These are phyloP conservation scores for Drosophila fulvimacula DNA, from an alignment of 2,888 invertebrate genomes.

Conservation along the genomic window DNA sequence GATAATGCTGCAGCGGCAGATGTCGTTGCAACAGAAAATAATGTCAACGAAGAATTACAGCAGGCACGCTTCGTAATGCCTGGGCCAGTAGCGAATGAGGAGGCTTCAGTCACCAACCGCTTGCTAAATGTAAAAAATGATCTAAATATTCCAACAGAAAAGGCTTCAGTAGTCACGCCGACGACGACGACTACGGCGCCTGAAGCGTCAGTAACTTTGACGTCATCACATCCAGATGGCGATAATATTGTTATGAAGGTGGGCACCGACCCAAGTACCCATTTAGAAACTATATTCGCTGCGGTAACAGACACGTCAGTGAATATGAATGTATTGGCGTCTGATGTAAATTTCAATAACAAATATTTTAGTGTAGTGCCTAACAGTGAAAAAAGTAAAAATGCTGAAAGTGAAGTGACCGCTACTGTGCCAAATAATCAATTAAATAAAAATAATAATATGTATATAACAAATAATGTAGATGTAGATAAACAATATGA, in stretches of 20 bases:
- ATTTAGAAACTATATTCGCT: conserved; percentile 31
- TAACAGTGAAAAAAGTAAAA: conserved; percentile 26
- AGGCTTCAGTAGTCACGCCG: neutral
- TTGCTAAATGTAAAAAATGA: conserved; percentile 37
- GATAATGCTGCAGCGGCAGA: conserved; percentile 73
- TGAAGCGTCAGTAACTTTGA: neutral
- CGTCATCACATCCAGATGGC: conserved; percentile 19
- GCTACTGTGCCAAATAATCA: conserved; percentile 63
- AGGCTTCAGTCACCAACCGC: conserved; percentile 7
- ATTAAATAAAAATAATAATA: conserved; percentile 47
- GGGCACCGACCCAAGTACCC: conserved; percentile 45
- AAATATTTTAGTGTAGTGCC: conserved; percentile 57
- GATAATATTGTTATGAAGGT: conserved; percentile 33
- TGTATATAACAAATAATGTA: conserved; percentile 33
- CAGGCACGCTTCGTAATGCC: conserved; percentile 9
- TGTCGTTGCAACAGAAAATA: conserved; percentile 19
- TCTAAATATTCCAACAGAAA: conserved; percentile 29
- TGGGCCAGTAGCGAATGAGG: neutral
- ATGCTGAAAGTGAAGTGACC: conserved; percentile 14
- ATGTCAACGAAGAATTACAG: conserved; percentile 21
- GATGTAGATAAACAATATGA: conserved; percentile 37
- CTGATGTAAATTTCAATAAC: conserved; percentile 63
- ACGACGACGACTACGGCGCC: neutral
- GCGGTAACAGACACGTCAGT: conserved; percentile 68
- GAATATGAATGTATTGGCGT: conserved; percentile 34